A percentile compares a stretch with the other conserved stretches of the same genome.
These are phyloP conservation scores for Hipposideros armiger DNA, from an alignment of 2,113 vertebrate species.

Conservation along the genomic window DNA sequence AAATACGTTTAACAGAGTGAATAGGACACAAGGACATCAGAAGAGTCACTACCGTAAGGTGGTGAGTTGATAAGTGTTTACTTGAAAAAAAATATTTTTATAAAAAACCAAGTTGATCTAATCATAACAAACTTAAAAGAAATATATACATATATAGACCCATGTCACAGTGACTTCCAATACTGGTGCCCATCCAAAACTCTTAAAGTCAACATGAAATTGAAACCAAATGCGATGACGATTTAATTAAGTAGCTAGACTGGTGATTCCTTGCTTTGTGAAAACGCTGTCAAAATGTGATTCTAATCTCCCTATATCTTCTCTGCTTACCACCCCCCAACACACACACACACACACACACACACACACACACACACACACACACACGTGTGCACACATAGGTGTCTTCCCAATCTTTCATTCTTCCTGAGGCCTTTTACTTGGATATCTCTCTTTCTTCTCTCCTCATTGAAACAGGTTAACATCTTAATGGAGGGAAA, in stretches of 20 bases:
- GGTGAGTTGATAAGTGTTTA: not conserved
- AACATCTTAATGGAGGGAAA: slow-evolving; percentile 78
- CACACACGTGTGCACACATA: not conserved
- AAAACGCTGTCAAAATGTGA: not conserved
- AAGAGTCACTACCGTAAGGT: not conserved
- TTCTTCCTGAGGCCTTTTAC: slow-evolving; percentile 20
- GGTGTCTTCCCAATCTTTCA: slow-evolving; percentile 5
- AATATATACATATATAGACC: not conserved
- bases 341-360: fast-evolving
- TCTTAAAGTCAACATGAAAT: slow-evolving; percentile 11
- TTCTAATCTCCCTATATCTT: not conserved
- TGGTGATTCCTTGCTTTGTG: not conserved
- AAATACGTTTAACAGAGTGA: not conserved
- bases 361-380: not conserved
- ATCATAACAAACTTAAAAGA: not conserved
- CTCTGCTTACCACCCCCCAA: not conserved
- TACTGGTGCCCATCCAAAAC: not conserved
- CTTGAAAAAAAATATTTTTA: not conserved
- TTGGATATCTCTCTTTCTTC: slow-evolving; percentile 18
- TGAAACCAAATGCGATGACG: not conserved
- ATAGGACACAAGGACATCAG: not conserved
- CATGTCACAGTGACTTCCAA: not conserved
- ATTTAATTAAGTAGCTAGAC: slow-evolving; percentile 24
- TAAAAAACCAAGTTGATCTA: not conserved
- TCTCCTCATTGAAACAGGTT: slow-evolving; percentile 64